Base-by-base conservation (phyloP, 2,888 invertebrate genomes). In the Caprella mutica region DNA sequence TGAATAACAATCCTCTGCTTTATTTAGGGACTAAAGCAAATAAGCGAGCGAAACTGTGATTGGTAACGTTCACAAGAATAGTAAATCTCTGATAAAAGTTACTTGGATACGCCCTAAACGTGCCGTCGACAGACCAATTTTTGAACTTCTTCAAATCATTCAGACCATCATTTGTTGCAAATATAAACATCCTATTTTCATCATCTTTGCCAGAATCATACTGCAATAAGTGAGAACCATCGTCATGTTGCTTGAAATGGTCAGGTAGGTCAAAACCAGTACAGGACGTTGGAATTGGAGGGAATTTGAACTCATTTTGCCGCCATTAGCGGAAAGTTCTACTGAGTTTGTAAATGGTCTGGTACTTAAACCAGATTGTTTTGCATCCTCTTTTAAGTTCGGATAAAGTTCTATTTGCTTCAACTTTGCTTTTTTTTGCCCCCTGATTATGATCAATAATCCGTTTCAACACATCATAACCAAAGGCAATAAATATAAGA, bases 191-290 rank as follows among this genome's bases (percentile, higher is more conserved):
- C 21, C 42, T 6, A 9, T n/a, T n/a, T 6, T 6, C n/a, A 42
- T 42, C 42, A 42, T 42, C 42, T n/a, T 42, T 21, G 6, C 42
- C 42, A n/a, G 17, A 19, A 42, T 42, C 42, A 42, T 42, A 42
- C 17, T 9, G 17, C 17, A 42, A 21, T 19, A 42, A 42, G 17
- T 6, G 6, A 17, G 8, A 9, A n/a, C 6, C 42, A 42, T n/a
- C 8, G 6, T 42, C 42, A 42, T 19, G 6, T 6, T 9, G 8
- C 6, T n/a, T 9, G 21, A 19, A 42, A 9, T 42, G 9, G 21
- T 42, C 42, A 9, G 42, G 42, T 19, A 42, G n/a, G 6, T 9
- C 17, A n/a, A 19, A 42, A 9, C 42, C 42, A n/a, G 6, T 6
- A 19, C 42, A 6, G n/a, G 9, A 9, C 9, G 6, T 6, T 9